phyloP scores from a whole-genome alignment of 2,888 invertebrate genomes.

The Drosophila siamana region DNA sequence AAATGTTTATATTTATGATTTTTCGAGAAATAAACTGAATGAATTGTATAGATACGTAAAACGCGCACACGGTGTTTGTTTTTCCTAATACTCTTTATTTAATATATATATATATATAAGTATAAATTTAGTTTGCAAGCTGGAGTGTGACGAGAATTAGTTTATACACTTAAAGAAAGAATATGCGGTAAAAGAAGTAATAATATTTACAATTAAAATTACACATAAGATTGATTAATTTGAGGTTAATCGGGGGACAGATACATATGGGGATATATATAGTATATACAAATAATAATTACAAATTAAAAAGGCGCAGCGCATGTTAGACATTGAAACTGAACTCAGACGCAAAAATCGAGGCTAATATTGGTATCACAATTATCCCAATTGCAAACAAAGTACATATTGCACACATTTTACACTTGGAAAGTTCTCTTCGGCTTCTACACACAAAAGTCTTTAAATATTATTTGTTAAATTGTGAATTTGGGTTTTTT shows the following conservation, averaged over 20 bases:
- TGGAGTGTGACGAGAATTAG: conserved; percentile 13
- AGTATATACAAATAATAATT: conserved; percentile 39
- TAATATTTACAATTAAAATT: conserved; percentile 66
- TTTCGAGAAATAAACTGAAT: conserved; percentile 58
- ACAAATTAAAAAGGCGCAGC: conserved; percentile 37
- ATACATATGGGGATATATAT: conserved; percentile 14
- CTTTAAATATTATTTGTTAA: conserved; percentile 33
- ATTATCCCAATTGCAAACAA: conserved; percentile 45
- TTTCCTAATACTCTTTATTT: conserved; percentile 15
- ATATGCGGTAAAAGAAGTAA: conserved; percentile 16
- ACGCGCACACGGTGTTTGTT: conserved; percentile 39
- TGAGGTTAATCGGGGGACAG: conserved; percentile 31
- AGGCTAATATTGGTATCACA: conserved; percentile 68
- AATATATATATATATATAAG: conserved; percentile 15
- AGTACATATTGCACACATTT: conserved; percentile 14
- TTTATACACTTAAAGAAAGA: not conserved
- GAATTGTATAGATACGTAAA: conserved; percentile 49
- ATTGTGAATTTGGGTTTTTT: no score
- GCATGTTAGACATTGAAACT: conserved; percentile 32
- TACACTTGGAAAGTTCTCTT: conserved; percentile 59
- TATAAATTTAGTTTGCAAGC: conserved; percentile 20
- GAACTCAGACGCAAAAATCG: conserved; percentile 48
- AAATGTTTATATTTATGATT: conserved; percentile 71
- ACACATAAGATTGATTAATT: conserved; percentile 29
- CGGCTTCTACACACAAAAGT: conserved; percentile 53